Conservation (phyloP, 2,888 invertebrate genomes). For the Mythimna impura region DNA sequence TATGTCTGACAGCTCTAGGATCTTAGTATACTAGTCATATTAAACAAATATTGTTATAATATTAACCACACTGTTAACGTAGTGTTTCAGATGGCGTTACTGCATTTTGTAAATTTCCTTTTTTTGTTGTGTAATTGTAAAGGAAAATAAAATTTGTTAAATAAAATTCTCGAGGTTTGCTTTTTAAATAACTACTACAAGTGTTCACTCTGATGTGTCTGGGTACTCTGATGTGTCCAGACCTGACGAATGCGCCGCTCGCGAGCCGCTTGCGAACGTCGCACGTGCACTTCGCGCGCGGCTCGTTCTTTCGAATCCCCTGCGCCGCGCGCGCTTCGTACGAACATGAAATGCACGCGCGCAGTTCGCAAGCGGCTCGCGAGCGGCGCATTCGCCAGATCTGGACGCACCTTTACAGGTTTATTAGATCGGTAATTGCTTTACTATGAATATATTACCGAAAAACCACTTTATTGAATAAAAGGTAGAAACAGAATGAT, state of each 20-base stretch:
- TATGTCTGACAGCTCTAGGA: too few species aligned
- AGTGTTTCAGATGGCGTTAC: constrained; percentile 80
- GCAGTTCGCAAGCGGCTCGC: too few species aligned
- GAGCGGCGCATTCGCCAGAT: too few species aligned
- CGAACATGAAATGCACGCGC: too few species aligned
- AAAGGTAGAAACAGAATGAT: background rate
- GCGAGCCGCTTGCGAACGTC: too few species aligned
- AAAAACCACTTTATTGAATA: background rate
- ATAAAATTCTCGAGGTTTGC: constrained; percentile 27
- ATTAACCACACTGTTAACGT: constrained; percentile 68
- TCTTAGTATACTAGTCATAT: too few species aligned
- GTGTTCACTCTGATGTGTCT: background rate
- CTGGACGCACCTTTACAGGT: background rate
- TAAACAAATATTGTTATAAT: constrained; percentile 40
- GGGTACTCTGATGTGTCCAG: background rate
- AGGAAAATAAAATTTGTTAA: constrained; percentile 78
- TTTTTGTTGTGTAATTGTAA: constrained; percentile 79
- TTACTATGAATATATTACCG: background rate
- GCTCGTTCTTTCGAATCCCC: too few species aligned
- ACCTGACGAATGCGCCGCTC: too few species aligned
- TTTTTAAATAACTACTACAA: constrained; percentile 6
- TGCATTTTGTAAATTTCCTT: constrained; percentile 85
- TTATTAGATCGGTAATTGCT: background rate
- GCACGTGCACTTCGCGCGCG: too few species aligned
- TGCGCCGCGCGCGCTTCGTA: too few species aligned